Base-by-base conservation (phyloP, 2,888 invertebrate genomes). In the Athalia circularis region DNA sequence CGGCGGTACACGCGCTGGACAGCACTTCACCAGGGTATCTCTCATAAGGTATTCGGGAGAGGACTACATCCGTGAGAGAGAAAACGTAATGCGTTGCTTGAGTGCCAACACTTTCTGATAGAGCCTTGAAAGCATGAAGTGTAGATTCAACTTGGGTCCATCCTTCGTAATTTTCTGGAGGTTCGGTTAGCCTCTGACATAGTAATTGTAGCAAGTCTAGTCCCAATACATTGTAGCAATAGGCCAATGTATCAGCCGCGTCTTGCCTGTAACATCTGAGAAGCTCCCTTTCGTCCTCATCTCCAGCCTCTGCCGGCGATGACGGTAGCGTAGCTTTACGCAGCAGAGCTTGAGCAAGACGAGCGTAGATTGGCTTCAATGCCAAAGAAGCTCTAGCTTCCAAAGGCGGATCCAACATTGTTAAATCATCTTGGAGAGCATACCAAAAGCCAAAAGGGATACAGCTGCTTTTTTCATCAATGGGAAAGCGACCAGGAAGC, bases 371-470 rank as follows among this genome's bases (percentile, higher is more conserved):
- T 0, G 96, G 96, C 82, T 94, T 94, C 86, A 97, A 67, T 0
- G 83, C 86, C 3, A 82, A 43, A 0, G 81, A 48, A 0, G 87
- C 88, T 13, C 84, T 83, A 8, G 72, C 83, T 3, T 89, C 89
- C 3, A 86, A 29, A 0, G 88, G 89, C 4, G 82, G 75, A 67
- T 90, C 90, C 1, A 90, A 65, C 1, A 85, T 88, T 0, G 68
- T 43, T 1, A 87, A 80, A 80, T 87, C 89, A 86, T 96, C 96
- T 92, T 98, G 98, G 76, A 98, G 90, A 78, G 95, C 94, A 88
- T 96, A 98, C 98, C 98, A 98, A 90, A 98, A 97, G 3, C 96
- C 95, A 91, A 98, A 95, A 0, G 97, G 94, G 81, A 97, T 93
- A 80, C 95, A 95, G 87, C 97, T 98, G 80, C 96, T 94, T 0